Evolutionary conservation across 2,113 vertebrate genomes (phyloP), one percentile per base, ranked within the genome.

Genomic region (Cyrtonyx montezumae): DNA sequence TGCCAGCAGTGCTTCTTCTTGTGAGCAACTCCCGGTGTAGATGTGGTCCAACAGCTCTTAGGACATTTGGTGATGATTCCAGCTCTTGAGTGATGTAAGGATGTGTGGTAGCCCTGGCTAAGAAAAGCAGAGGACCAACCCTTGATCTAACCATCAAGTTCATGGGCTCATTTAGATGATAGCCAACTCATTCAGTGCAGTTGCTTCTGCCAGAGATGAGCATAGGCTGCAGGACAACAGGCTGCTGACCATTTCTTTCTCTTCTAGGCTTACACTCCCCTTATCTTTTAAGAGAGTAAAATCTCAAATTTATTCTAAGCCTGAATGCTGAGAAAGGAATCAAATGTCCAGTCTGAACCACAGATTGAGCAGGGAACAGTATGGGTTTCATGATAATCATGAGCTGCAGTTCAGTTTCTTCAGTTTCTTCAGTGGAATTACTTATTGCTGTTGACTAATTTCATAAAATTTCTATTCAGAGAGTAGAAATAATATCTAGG

Each of bases 1-100:
- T 0, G 0, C 32, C 36, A 83, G 65, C 37, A 80, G 71, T 3
- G 0, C 42, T 78, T 20, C 49, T 43, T 8, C 7, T 0, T 8
- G 65, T 49, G 49, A 74, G 68, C 43, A 79, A 59, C 36, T 67
- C 63, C 25, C 42, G 30, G 30, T 6, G 22, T 34, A 65, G 32
- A 4, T n/a, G 51, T 61, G 43, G 14, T 93, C 55, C 34, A 19
- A 5, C 45, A 53, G 18, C 32, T 74, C 19, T 42, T 34, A 9
- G 16, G 9, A 49, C 2, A 28, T 74, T 45, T 55, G 28, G 13
- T 40, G 34, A 13, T 26, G 21, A 70, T 49, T 59, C 19, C 23
- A 46, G 48, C n/a, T 87, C 48, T 87, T 28, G 37, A 42, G 45
- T 59, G 65, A 87, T n/a, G 16, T 45, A 90, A 80, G 15, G n/a